Percentiles rank a stretch among this genome's conserved stretches.
These are phyloP conservation scores for Scarus forsteni DNA, from an alignment of 2,797 vertebrate species.

Conservation along the genomic window DNA sequence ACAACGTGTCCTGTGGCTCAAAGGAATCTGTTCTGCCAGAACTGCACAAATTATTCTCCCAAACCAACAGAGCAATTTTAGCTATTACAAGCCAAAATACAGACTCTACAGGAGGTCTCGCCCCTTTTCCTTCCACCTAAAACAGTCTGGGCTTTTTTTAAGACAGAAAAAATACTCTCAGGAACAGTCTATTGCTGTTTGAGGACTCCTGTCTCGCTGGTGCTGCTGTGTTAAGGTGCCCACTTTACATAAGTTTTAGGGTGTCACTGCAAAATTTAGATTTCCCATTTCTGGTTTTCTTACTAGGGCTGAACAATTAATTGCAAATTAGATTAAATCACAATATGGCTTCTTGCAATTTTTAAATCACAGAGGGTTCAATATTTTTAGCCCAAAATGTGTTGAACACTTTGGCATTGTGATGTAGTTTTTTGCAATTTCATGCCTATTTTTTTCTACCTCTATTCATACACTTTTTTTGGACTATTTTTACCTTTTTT, in stretches of 20 bases:
- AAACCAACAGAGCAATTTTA: constrained; percentile 1
- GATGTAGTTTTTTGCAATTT: too few species aligned
- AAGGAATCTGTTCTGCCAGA: constrained; percentile 3
- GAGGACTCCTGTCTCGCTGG: background rate
- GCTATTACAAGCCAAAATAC: background rate
- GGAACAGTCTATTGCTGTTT: background rate
- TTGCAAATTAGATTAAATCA: too few species aligned
- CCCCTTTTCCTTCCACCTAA: background rate
- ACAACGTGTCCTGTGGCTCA: background rate
- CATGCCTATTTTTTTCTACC: too few species aligned
- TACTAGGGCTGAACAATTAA: too few species aligned
- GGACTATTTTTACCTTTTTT: too few species aligned
- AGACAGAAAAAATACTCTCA: background rate
- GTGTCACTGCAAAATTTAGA: too few species aligned
- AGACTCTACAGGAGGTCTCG: background rate
- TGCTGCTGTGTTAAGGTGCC: background rate
- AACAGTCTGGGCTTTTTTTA: background rate
- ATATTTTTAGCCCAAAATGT: too few species aligned
- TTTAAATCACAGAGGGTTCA: too few species aligned
- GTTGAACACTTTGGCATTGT: too few species aligned
- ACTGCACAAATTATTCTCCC: constrained; percentile 20
- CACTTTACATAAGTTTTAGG: background rate
- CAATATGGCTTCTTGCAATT: too few species aligned
- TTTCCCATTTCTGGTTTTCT: too few species aligned
- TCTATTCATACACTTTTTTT: too few species aligned